Evolutionary conservation across 1,140 invertebrate genomes (phyloP).

Genomic region (Helicorthomorpha holstii): DNA sequence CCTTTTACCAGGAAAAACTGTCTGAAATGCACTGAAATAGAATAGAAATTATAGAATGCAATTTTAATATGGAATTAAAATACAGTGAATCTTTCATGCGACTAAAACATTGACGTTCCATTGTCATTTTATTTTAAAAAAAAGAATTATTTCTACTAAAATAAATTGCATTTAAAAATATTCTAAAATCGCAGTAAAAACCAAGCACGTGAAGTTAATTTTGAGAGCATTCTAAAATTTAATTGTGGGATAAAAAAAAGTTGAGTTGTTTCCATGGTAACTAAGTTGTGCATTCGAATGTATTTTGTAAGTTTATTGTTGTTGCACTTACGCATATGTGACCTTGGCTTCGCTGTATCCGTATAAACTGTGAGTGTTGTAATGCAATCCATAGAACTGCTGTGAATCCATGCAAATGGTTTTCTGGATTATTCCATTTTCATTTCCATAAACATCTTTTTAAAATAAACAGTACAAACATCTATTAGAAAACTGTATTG

Average conservation of each 20-base stretch:
- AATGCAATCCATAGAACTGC: slow-evolving; percentile 19
- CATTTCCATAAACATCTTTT: slow-evolving; percentile 23
- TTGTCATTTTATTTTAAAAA: neutral
- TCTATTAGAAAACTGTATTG: too few species aligned
- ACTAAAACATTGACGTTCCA: too few species aligned
- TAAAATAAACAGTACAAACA: too few species aligned
- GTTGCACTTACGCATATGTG: slow-evolving; percentile 12
- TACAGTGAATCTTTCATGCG: too few species aligned
- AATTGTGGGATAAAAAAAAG: slow-evolving; percentile 25
- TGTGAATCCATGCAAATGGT: slow-evolving; percentile 19
- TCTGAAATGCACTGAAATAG: slow-evolving; percentile 8
- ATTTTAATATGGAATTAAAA: too few species aligned
- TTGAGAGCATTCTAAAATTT: slow-evolving; percentile 13
- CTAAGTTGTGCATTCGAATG: slow-evolving; percentile 17
- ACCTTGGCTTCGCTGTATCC: slow-evolving; percentile 18
- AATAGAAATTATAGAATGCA: slow-evolving; percentile 7
- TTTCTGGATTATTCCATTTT: slow-evolving; percentile 20
- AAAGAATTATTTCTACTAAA: too few species aligned
- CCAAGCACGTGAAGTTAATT: slow-evolving; percentile 12
- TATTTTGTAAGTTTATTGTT: slow-evolving; percentile 13
- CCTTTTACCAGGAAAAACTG: slow-evolving; percentile 13
- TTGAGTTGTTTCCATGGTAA: slow-evolving; percentile 20
- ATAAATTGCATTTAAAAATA: too few species aligned
- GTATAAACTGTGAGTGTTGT: slow-evolving; percentile 26
- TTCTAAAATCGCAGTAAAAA: too few species aligned